phyloP scores from a whole-genome alignment of 2,888 invertebrate genomes.

The Andricus quercusramuli region DNA sequence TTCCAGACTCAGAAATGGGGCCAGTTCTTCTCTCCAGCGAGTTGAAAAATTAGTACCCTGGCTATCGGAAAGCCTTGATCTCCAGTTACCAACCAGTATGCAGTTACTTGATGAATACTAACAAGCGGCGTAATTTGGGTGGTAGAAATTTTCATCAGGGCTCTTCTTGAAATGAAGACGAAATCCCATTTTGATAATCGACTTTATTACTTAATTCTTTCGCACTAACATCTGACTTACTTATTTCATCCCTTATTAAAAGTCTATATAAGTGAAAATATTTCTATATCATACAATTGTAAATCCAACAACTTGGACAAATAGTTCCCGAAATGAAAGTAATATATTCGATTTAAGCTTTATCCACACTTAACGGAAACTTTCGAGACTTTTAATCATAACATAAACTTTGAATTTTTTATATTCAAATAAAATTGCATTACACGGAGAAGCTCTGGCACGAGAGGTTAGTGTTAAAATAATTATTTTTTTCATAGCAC shows the following conservation, averaged over 20 bases:
- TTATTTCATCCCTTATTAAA: not conserved
- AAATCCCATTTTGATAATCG: not conserved
- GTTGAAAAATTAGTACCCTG: conserved; percentile 31
- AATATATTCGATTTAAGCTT: not conserved
- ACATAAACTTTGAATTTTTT: too few species aligned
- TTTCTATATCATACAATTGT: too few species aligned
- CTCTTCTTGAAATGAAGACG: not conserved
- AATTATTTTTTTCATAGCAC: too few species aligned
- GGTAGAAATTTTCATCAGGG: not conserved
- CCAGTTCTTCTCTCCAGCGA: conserved; percentile 37
- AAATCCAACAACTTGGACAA: too few species aligned
- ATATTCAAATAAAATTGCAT: too few species aligned
- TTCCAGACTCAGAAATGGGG: conserved; percentile 37
- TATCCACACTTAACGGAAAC: too few species aligned
- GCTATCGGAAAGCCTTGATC: conserved; percentile 36
- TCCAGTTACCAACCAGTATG: conserved; percentile 3
- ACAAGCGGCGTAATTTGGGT: conserved; percentile 2
- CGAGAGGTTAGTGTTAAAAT: too few species aligned
- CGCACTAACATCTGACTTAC: not conserved
- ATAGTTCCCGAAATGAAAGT: not conserved
- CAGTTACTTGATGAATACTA: conserved; percentile 4
- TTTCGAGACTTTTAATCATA: too few species aligned
- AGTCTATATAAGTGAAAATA: too few species aligned
- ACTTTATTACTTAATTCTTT: not conserved
- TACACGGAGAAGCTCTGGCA: too few species aligned